A percentile compares a stretch with the other conserved stretches of the same genome.
Evolutionary conservation across 2,888 invertebrate species (phyloP).

Genomic region (Cyclophora albipunctata): DNA sequence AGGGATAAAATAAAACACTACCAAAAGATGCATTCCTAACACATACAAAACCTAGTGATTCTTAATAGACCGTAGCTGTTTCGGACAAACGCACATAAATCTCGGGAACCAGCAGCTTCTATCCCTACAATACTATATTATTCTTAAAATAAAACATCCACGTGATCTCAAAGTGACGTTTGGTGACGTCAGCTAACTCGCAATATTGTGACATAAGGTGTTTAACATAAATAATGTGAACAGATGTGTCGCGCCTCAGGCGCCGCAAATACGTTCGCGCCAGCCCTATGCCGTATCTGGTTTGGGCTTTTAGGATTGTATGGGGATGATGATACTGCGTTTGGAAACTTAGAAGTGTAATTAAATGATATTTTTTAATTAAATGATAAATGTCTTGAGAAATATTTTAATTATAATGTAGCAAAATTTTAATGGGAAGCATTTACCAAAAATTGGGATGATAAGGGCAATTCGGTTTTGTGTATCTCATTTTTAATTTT

Average conservation of each 20-base stretch:
- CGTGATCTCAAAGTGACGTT: slow-evolving; percentile 18
- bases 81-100: too few relatives aligned
- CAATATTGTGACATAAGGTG: slow-evolving; percentile 75
- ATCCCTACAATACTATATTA: slow-evolving; percentile 1
- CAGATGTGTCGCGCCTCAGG: slow-evolving; percentile 71
- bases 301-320: slow-evolving; percentile 33
- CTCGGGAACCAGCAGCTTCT: too few relatives aligned
- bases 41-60: too few relatives aligned
- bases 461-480: too few relatives aligned
- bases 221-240: slow-evolving; percentile 75
- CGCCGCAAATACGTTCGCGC: slow-evolving; percentile 64
- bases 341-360: background rate
- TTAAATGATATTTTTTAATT: background rate
- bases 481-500: too few relatives aligned
- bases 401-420: background rate
- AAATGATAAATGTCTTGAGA: background rate
- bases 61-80: too few relatives aligned
- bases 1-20: too few relatives aligned
- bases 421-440: too few relatives aligned
- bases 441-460: too few relatives aligned
- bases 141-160: slow-evolving; percentile 53
- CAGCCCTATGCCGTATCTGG: slow-evolving; percentile 43
- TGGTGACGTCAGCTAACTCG: slow-evolving; percentile 60
- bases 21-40: too few relatives aligned
- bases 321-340: slow-evolving; percentile 40